phyloP scores from a whole-genome alignment of 2,888 invertebrate species.

The Gymnosoma rotundatum region DNA sequence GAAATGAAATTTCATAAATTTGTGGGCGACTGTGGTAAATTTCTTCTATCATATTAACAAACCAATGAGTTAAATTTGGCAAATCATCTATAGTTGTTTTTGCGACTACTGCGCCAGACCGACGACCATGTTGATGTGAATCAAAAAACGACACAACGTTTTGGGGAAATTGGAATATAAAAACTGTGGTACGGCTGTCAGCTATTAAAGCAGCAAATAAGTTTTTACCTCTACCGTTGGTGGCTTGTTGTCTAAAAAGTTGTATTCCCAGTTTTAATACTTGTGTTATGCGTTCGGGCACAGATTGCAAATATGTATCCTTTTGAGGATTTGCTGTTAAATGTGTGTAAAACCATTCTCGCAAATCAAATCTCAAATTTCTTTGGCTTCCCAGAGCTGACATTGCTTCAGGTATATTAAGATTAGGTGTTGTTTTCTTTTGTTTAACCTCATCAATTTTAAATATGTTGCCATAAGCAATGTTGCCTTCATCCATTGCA shows the following conservation, averaged over 20 bases:
- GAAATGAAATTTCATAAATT: constrained; percentile 78
- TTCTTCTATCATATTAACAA: constrained; percentile 76
- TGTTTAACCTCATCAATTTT: not conserved
- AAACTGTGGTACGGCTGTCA: constrained; percentile 78
- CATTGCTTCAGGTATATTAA: constrained; percentile 84
- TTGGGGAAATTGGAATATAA: constrained; percentile 76
- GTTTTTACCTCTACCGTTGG: constrained; percentile 47
- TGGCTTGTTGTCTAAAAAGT: constrained; percentile 73
- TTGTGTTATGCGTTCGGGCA: constrained; percentile 75
- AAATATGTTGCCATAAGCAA: constrained; percentile 83
- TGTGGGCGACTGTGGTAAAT: constrained; percentile 77
- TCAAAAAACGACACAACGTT: constrained; percentile 77
- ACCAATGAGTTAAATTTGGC: constrained; percentile 76
- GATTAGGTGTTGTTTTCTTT: constrained; percentile 78
- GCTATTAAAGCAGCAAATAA: constrained; percentile 78
- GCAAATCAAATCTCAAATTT: constrained; percentile 75
- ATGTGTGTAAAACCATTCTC: constrained; percentile 79
- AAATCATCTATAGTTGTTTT: constrained; percentile 75
- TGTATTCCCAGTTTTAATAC: constrained; percentile 77
- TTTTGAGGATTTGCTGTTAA: constrained; percentile 76
- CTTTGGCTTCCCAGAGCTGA: constrained; percentile 80
- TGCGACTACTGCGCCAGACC: constrained; percentile 78
- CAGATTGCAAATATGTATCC: constrained; percentile 74
- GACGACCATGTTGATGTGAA: constrained; percentile 78
- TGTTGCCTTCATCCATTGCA: constrained; percentile 85